phyloP scores from a whole-genome alignment of 1,140 invertebrate genomes.

The Diorhabda elongata region DNA sequence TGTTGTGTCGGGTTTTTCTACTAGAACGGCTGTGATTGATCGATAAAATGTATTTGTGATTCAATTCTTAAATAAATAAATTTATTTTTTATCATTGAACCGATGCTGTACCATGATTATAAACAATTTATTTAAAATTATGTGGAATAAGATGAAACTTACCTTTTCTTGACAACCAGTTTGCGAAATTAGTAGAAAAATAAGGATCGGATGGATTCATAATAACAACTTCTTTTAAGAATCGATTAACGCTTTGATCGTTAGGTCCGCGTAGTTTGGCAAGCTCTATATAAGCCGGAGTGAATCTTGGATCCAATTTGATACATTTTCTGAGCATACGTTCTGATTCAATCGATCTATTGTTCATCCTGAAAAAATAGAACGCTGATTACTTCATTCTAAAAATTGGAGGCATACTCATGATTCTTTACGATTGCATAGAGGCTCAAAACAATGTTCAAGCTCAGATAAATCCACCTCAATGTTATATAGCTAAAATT shows the following conservation, averaged over 20 bases:
- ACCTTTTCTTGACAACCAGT: conserved; percentile 64
- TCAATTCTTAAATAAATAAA: too few species aligned
- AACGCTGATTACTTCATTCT: neutral
- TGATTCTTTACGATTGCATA: neutral
- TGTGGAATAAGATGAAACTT: conserved; percentile 24
- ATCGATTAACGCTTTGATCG: conserved; percentile 52
- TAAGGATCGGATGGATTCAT: conserved; percentile 63
- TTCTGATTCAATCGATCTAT: conserved; percentile 60
- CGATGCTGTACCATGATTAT: too few species aligned
- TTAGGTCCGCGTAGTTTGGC: conserved; percentile 54
- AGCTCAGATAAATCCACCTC: neutral
- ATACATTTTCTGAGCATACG: conserved; percentile 66
- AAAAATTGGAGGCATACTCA: neutral
- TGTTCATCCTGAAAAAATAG: conserved; percentile 55
- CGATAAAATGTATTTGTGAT: too few species aligned
- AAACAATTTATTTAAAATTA: too few species aligned
- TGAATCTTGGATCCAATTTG: conserved; percentile 59
- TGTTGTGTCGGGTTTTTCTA: too few species aligned
- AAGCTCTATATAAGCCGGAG: conserved; percentile 64
- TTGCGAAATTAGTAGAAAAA: conserved; percentile 62
- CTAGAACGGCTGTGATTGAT: too few species aligned
- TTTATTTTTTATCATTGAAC: too few species aligned
- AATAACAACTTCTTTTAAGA: conserved; percentile 55
- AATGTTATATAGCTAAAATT: neutral
- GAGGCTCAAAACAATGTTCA: neutral